phyloP scores from a whole-genome alignment of 2,888 invertebrate species.

The Catocala fraxini region DNA sequence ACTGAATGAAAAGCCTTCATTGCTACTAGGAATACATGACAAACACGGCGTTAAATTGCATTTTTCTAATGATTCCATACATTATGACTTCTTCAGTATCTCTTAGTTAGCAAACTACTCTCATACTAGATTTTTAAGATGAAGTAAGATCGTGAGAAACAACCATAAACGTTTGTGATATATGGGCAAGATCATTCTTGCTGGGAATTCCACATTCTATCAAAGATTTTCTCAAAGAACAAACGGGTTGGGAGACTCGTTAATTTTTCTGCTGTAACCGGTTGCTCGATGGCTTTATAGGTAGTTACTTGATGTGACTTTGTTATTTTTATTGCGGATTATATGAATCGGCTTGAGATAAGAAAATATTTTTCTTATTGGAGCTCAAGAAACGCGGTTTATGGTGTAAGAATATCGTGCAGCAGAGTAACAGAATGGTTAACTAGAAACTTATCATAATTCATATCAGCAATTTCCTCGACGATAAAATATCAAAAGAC shows the following conservation, averaged over 20 bases:
- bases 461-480: slow-evolving; percentile 35
- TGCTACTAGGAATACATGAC: slow-evolving; percentile 13
- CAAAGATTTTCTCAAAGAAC: slow-evolving; percentile 43
- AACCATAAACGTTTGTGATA: slow-evolving; percentile 31
- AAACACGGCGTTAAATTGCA: neutral
- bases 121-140: slow-evolving; percentile 28
- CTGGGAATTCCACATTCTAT: slow-evolving; percentile 33
- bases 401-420: neutral
- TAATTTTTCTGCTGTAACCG: slow-evolving; percentile 36
- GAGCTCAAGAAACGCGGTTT: neutral
- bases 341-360: slow-evolving; percentile 17
- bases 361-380: neutral
- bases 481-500: slow-evolving; percentile 34
- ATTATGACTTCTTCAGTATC: slow-evolving; percentile 13
- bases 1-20: neutral
- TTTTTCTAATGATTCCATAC: slow-evolving; percentile 14
- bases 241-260: slow-evolving; percentile 33
- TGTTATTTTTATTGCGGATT: slow-evolving; percentile 13
- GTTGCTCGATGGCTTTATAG: slow-evolving; percentile 28
- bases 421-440: slow-evolving; percentile 2
- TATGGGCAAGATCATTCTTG: slow-evolving; percentile 26
- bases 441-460: slow-evolving; percentile 35
- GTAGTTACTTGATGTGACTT: neutral
- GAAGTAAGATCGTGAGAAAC: slow-evolving; percentile 41
- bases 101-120: slow-evolving; percentile 21